A percentile compares a stretch with the other conserved stretches of the same genome.
Conservation (phyloP, 2,113 vertebrate species). For the Stictonetta naevosa region DNA sequence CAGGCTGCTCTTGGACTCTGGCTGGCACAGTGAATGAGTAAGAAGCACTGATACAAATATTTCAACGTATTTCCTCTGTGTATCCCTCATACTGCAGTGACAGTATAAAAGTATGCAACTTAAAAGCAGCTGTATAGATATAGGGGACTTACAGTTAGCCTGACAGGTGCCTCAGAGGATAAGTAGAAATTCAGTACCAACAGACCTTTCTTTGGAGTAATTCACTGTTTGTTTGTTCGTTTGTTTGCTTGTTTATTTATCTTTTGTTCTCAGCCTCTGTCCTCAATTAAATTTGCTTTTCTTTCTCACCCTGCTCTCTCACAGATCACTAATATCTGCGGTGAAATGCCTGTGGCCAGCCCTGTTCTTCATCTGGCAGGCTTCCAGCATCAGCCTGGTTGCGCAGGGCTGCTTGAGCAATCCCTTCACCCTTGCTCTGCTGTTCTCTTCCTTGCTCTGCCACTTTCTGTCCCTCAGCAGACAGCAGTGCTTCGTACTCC, state of each 20-base stretch:
- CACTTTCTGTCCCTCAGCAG: background rate
- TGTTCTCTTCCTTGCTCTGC: too few relatives aligned
- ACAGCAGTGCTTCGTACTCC: background rate
- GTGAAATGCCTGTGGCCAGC: background rate
- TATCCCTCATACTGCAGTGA: background rate
- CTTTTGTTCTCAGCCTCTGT: background rate
- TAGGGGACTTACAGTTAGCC: background rate
- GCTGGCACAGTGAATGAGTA: background rate
- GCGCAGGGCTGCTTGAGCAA: background rate
- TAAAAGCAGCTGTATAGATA: background rate
- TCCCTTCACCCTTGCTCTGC: background rate
- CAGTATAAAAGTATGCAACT: background rate
- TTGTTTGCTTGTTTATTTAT: too few relatives aligned
- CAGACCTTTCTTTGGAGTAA: background rate
- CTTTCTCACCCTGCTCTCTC: background rate
- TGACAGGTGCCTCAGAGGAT: background rate
- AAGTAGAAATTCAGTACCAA: background rate
- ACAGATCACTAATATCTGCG: background rate
- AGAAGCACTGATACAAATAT: background rate
- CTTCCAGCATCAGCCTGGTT: accelerated
- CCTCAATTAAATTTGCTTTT: background rate
- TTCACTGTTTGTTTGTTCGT: background rate
- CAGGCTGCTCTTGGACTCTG: background rate
- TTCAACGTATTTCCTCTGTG: background rate
- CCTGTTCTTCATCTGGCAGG: background rate